Evolutionary conservation across 2,113 vertebrate species (phyloP).

Genomic region (Rhea pennata): DNA sequence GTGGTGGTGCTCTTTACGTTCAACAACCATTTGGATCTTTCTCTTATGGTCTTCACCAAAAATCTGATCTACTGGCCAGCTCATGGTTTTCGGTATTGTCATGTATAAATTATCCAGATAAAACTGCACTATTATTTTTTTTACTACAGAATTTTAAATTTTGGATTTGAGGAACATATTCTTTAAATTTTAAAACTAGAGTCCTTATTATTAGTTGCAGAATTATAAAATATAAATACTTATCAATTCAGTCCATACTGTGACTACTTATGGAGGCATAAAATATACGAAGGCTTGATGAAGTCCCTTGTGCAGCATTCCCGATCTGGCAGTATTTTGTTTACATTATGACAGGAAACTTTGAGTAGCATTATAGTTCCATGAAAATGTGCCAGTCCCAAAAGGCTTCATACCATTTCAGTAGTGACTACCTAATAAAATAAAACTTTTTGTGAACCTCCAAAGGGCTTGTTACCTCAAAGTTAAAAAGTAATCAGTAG

Average conservation of each 20-base stretch:
- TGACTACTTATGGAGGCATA: neutral
- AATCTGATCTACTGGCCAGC: neutral
- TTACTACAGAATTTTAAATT: neutral
- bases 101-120: neutral
- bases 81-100: neutral
- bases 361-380: neutral
- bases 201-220: neutral
- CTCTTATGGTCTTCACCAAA: neutral
- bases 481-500: neutral
- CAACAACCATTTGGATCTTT: neutral
- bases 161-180: neutral
- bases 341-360: neutral
- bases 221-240: neutral
- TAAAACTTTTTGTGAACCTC: neutral
- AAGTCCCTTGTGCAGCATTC: neutral
- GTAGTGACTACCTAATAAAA: neutral
- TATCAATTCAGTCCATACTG: neutral
- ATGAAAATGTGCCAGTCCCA: neutral
- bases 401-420: neutral
- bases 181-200: neutral
- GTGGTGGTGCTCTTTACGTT: fast-evolving
- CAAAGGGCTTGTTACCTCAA: neutral
- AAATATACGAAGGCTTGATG: neutral
- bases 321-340: neutral
- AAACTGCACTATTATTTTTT: neutral